A percentile compares a stretch with the other conserved stretches of the same genome.
Evolutionary conservation across 2,113 vertebrate species (phyloP).

Genomic region (Puffinus mauretanicus): DNA sequence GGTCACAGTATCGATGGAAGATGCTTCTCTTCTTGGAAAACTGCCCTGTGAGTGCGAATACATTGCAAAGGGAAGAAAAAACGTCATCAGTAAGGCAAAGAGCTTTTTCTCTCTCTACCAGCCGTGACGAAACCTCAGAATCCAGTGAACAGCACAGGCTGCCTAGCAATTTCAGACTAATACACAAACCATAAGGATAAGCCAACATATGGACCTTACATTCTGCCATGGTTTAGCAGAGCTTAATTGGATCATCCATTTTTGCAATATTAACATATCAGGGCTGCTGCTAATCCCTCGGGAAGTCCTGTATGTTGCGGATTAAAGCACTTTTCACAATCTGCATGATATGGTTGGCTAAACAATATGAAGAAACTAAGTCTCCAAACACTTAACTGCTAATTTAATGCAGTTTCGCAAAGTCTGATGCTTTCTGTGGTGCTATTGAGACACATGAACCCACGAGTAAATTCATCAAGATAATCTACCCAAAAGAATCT

Average conservation of each 20-base stretch:
- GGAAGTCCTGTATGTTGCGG: slow-evolving; percentile 35
- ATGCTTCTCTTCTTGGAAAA: neutral
- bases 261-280: slow-evolving; percentile 55
- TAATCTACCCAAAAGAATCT: slow-evolving; percentile 32
- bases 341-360: slow-evolving; percentile 19
- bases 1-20: neutral
- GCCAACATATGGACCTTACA: slow-evolving; percentile 35
- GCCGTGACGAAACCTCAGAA: neutral
- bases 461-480: neutral
- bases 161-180: neutral
- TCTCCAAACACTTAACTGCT: neutral
- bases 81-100: neutral
- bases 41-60: neutral
- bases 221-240: slow-evolving; percentile 32
- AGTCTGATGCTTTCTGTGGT: neutral
- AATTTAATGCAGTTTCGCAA: neutral
- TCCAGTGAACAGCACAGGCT: neutral
- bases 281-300: slow-evolving; percentile 21
- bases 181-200: neutral
- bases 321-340: slow-evolving; percentile 57
- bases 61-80: neutral
- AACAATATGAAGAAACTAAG: slow-evolving; percentile 17
- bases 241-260: slow-evolving; percentile 71
- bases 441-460: neutral
- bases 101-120: neutral